Conservation (phyloP, 2,797 vertebrate species). For the Peromyscus eremicus region DNA sequence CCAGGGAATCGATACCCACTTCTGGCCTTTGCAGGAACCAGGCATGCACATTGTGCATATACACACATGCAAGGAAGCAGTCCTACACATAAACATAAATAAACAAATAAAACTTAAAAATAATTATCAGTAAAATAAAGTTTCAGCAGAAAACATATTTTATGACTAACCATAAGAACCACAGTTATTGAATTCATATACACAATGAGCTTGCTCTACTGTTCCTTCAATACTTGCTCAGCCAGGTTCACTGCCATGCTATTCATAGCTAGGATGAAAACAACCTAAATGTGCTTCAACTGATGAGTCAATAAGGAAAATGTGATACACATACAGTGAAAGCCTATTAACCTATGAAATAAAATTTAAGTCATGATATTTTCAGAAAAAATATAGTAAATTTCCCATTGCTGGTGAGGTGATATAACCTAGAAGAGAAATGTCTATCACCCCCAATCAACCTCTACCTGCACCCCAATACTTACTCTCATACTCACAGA, state of each 20-base stretch:
- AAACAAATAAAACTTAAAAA: not conserved
- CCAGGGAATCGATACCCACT: not conserved
- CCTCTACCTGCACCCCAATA: not conserved
- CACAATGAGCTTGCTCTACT: not conserved
- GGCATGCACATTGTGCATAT: not conserved
- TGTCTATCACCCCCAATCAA: not conserved
- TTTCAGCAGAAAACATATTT: not conserved
- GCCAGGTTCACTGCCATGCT: not conserved
- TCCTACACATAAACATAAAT: not conserved
- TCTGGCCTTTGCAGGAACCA: not conserved
- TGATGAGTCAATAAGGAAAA: not conserved
- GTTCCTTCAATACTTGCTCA: not conserved
- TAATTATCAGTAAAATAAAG: not conserved
- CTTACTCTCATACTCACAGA: not conserved
- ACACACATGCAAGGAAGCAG: not conserved
- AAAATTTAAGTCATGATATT: not conserved
- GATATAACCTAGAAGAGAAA: not conserved
- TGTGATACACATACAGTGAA: not conserved
- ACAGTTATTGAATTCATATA: not conserved
- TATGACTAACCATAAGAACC: not conserved
- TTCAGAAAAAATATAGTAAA: not conserved
- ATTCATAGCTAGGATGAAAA: not conserved
- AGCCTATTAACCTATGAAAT: not conserved
- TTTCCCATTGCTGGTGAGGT: not conserved
- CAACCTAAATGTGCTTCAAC: not conserved